Percentiles rank a stretch among this genome's conserved stretches.
These are phyloP conservation scores for Heterodera schachtii DNA, from an alignment of 1,140 invertebrate species.

Conservation along the genomic window DNA sequence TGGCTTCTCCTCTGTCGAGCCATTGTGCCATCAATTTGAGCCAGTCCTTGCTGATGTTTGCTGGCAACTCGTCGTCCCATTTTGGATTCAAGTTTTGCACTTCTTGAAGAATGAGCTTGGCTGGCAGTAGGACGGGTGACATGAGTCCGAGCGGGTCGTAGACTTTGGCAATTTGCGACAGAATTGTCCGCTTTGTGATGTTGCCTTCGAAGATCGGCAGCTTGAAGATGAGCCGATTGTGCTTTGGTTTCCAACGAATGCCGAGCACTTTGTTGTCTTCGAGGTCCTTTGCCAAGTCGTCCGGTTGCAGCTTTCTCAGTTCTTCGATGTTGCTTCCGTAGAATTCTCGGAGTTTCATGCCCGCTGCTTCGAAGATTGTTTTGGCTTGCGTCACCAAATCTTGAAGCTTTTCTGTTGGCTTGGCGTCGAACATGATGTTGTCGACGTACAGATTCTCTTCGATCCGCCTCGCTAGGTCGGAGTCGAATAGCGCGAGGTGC, in stretches of 20 bases:
- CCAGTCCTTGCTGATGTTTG: no score
- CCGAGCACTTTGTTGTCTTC: background rate
- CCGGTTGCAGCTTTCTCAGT: background rate
- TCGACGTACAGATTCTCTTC: conserved; percentile 15
- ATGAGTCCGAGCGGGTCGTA: no score
- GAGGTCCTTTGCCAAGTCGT: background rate
- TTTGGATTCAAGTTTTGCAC: background rate
- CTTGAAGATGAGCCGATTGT: background rate
- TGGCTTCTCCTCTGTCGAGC: no score
- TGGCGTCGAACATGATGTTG: conserved; percentile 11
- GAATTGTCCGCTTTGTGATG: background rate
- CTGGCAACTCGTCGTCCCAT: no score
- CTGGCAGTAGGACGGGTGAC: no score
- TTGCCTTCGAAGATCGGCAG: background rate
- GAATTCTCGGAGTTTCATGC: background rate
- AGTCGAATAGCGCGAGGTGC: background rate
- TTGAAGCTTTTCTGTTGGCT: background rate
- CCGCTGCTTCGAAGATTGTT: background rate
- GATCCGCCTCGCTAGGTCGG: background rate
- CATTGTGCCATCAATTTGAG: no score
- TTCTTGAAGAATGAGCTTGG: no score
- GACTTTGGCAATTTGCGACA: no score
- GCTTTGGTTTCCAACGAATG: background rate
- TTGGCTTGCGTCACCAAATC: background rate
- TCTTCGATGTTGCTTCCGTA: background rate